Evolutionary conservation across 2,797 vertebrate genomes (phyloP), one percentile per base, ranked within the genome.

Genomic region (Ara ararauna): DNA sequence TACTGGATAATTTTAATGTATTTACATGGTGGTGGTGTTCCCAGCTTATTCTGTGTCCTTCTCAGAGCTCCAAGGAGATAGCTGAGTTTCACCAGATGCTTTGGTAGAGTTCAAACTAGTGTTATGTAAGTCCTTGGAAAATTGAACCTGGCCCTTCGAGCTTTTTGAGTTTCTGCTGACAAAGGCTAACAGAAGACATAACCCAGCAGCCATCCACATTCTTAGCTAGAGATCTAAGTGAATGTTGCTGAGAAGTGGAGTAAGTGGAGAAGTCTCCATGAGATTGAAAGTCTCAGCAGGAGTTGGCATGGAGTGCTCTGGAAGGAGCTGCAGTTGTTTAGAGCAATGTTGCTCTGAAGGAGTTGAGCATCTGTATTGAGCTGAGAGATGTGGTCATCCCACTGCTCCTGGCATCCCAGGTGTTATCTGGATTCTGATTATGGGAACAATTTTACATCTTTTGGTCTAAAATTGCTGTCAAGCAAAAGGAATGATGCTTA

Each of bases 381-480:
- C 36, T 76, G 84, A 89, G n/a, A 85, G 71, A 27, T 12, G 29
- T 75, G 84, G 73, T 85, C 56, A 36, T 74, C 87, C 32, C 70
- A 68, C 44, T 32, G 58, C 51, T 93, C 48, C 51, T 87, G 54
- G 19, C 56, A 61, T 48, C 50, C 48, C 61, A 61, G 53, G n/a
- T 91, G 87, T 90, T 94, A 73, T 73, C 62, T 8, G 4, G 32
- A n/a, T 83, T 86, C 62, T 72, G 53, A 58, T 67, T 84, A 5
- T 71, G 71, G 70, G 32, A 90, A 61, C 12, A 54, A 26, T 88
- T 87, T 85, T 70, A 62, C 26, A 36, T 62, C 56, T 80, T 96
- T 89, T 91, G 32, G 72, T 86, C 53, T 78, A 68, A 93, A 91
- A 80, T 56, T 83, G 18, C 45, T 84, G 48, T 91, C 29, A 78